phyloP scores from a whole-genome alignment of 2,888 invertebrate genomes.

The Campoplex nolae region DNA sequence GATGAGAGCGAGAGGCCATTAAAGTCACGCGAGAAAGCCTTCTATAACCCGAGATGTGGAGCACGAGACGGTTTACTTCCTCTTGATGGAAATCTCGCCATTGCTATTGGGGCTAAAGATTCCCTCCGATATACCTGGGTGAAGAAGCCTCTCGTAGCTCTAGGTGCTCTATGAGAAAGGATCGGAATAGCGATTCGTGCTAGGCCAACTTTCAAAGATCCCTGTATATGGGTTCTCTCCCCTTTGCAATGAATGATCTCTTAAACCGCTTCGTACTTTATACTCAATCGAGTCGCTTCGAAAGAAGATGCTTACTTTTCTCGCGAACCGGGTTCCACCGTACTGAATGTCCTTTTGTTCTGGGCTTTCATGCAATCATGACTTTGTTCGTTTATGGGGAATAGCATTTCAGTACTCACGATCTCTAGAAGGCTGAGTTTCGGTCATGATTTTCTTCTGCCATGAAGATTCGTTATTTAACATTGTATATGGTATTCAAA shows the following conservation, averaged over 20 bases:
- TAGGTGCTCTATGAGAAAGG: slow-evolving; percentile 8
- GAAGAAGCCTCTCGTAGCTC: not conserved
- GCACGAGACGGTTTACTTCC: slow-evolving; percentile 17
- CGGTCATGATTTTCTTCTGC: not conserved
- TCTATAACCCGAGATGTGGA: slow-evolving; percentile 20
- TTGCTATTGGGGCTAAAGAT: slow-evolving; percentile 13
- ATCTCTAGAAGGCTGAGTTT: not conserved
- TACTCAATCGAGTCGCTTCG: slow-evolving; percentile 33
- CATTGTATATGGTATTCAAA: not conserved
- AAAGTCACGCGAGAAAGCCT: slow-evolving; percentile 50
- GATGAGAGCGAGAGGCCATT: slow-evolving; percentile 50
- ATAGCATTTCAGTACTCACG: not conserved
- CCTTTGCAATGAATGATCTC: slow-evolving; percentile 41
- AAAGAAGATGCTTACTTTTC: slow-evolving; percentile 35
- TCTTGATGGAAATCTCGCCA: slow-evolving; percentile 30
- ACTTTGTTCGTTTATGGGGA: not conserved
- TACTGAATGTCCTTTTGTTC: slow-evolving; percentile 36
- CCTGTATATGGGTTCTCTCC: slow-evolving; percentile 22
- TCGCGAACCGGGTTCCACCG: slow-evolving; percentile 13
- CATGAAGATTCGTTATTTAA: not conserved
- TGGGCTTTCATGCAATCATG: slow-evolving; percentile 20
- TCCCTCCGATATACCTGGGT: slow-evolving; percentile 15
- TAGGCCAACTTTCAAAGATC: slow-evolving; percentile 28
- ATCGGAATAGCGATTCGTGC: slow-evolving; percentile 9
- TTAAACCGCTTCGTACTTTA: slow-evolving; percentile 41